Base-by-base conservation (phyloP, 2,113 vertebrate species). In the Rhipidura dahli region DNA sequence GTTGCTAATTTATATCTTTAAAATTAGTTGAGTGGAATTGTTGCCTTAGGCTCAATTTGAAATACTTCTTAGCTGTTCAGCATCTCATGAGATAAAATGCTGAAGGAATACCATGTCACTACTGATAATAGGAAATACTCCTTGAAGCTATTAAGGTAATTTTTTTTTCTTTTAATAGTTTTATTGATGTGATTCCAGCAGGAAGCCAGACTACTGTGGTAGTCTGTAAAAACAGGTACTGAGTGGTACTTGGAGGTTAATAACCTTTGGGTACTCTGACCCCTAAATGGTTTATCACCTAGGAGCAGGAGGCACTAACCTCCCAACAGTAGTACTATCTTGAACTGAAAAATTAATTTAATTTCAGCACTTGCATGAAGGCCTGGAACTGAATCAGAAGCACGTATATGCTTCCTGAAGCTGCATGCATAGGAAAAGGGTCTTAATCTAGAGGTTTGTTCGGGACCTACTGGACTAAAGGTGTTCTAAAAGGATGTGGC, bases 391-490 rank as follows among this genome's bases (percentile, higher is more conserved):
- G 22, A 78, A 78, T 14, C 27, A 59, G 27, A 9, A 45, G 18
- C 10, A 57, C 13, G 16, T 45, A 42, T 13, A 47, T 10, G 6
- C 19, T 50, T 80, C 33, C 30, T 21, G 10, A 77, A 77, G 39
- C 6, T 47, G 23, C 7, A 50, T 2, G 3, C 1, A 2, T 5
- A 76, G 21, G 47, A 70, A 65, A 35, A 72, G 42, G 0, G 22
- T 10, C 2, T 13, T 30, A 47, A 42, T 42, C 8, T 54, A 45
- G 18, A 51, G 70, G 18, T 75, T 91, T 76, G 53, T 57, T 64
- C 31, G 51, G 83, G 22, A 68, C 5, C 40, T 42, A 11, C 11
- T 20, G 12, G 11, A 73, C 3, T 33, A 68, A 59, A 81, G 45
- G 3, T 15, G 11, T 42, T 79, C 53, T 49, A 27, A 79, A 57